Conservation (phyloP, 2,113 vertebrate genomes). For the Ptyas mucosa region DNA sequence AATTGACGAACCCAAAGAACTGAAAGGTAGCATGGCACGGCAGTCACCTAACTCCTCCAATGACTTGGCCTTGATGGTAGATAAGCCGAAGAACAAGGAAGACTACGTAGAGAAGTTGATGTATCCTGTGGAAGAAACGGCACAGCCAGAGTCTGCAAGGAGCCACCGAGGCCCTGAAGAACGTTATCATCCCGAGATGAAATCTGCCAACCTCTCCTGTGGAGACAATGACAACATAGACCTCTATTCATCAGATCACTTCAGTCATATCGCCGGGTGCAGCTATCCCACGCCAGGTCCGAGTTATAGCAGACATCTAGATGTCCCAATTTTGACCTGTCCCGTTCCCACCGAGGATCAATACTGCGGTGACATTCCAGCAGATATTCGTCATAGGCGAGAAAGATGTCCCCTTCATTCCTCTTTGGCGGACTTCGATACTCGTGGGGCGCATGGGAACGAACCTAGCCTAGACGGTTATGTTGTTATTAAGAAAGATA, state of each 20-base stretch:
- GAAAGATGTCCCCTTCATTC: background rate
- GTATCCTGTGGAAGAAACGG: slow-evolving; percentile 64
- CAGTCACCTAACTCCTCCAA: rapidly evolving
- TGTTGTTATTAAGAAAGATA: slow-evolving; percentile 54
- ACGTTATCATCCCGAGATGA: background rate
- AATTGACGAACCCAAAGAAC: slow-evolving; percentile 38
- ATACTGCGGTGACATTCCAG: rapidly evolving
- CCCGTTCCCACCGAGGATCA: slow-evolving; percentile 45
- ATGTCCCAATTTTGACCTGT: slow-evolving; percentile 45
- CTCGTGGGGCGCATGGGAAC: background rate
- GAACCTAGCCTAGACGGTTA: slow-evolving; percentile 53
- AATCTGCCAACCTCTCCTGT: background rate
- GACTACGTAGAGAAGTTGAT: slow-evolving; percentile 24
- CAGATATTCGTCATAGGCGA: background rate
- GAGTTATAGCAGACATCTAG: slow-evolving; percentile 9
- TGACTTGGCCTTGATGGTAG: slow-evolving; percentile 52
- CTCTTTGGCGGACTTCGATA: slow-evolving; percentile 10
- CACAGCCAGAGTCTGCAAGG: slow-evolving; percentile 24
- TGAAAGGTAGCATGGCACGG: slow-evolving; percentile 16
- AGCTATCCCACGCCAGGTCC: slow-evolving; percentile 3
- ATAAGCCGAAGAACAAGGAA: slow-evolving; percentile 51
- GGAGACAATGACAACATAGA: slow-evolving; percentile 14
- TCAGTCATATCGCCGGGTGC: slow-evolving; percentile 28
- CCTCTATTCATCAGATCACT: slow-evolving; percentile 38
- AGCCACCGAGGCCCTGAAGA: background rate